Conservation (phyloP, 2,888 invertebrate species). For the Mythimna loreyi region DNA sequence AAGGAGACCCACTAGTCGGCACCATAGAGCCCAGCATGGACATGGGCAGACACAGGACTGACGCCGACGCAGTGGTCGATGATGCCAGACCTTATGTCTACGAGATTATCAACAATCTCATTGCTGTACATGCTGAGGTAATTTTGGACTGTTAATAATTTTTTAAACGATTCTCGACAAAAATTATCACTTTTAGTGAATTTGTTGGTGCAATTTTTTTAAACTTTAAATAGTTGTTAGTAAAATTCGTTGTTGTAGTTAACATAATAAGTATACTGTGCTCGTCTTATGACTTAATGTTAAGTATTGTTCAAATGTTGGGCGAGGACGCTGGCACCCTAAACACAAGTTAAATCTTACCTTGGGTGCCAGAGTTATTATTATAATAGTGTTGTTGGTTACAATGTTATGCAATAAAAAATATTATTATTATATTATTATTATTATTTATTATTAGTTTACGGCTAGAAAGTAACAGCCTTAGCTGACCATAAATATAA, state of each 20-base stretch:
- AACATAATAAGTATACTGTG: no score
- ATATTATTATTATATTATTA: no score
- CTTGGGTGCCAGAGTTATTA: no score
- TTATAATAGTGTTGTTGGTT: no score
- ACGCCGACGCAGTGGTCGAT: conserved; percentile 93
- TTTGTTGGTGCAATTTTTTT: background rate
- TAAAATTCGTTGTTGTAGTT: no score
- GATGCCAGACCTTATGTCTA: conserved; percentile 97
- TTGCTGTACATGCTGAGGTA: conserved; percentile 95
- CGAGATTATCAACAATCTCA: conserved; percentile 95
- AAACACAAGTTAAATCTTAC: no score
- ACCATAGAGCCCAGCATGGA: conserved; percentile 99
- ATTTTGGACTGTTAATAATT: background rate
- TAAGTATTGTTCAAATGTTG: no score
- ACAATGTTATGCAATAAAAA: no score
- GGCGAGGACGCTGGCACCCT: no score
- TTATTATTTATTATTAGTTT: no score
- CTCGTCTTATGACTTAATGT: no score
- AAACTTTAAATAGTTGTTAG: no score
- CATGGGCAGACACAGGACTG: conserved; percentile 96
- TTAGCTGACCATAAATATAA: background rate
- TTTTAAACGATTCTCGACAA: background rate
- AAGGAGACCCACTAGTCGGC: conserved; percentile 98
- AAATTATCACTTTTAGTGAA: background rate
- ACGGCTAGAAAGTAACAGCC: background rate